Evolutionary conservation across 2,113 vertebrate genomes (phyloP).

Genomic region (Apus apus): DNA sequence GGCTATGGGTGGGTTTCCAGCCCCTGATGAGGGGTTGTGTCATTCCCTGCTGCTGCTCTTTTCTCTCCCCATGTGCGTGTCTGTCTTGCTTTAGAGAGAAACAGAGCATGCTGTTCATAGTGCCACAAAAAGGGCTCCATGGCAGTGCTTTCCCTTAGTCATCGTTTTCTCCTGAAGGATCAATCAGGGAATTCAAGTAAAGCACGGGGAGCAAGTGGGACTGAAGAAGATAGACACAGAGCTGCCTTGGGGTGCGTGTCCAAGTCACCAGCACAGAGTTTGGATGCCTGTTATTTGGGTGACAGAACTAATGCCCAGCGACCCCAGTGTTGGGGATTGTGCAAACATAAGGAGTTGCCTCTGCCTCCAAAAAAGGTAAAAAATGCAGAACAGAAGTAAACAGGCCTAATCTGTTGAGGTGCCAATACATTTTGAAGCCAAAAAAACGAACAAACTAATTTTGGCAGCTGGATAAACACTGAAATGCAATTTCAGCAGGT

Average conservation of each 20-base stretch:
- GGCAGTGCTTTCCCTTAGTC: background rate
- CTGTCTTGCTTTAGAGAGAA: background rate
- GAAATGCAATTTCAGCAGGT: background rate
- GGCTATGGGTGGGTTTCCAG: background rate
- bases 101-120: background rate
- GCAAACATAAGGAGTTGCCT: background rate
- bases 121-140: background rate
- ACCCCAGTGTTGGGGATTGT: background rate
- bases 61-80: background rate
- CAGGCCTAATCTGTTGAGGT: background rate
- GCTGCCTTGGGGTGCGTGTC: background rate
- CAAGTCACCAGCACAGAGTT: background rate
- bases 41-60: background rate
- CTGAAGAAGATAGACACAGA: background rate
- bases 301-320: background rate
- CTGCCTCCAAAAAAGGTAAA: background rate
- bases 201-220: background rate
- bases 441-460: background rate
- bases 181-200: background rate
- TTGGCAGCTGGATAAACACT: background rate
- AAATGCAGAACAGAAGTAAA: background rate
- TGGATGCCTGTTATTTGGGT: background rate
- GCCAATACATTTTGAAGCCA: background rate
- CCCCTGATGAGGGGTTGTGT: background rate
- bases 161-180: background rate